Percentiles rank a stretch among this genome's conserved stretches.
Evolutionary conservation across 2,888 invertebrate species (phyloP).

Genomic region (Drosophila algonquin): DNA sequence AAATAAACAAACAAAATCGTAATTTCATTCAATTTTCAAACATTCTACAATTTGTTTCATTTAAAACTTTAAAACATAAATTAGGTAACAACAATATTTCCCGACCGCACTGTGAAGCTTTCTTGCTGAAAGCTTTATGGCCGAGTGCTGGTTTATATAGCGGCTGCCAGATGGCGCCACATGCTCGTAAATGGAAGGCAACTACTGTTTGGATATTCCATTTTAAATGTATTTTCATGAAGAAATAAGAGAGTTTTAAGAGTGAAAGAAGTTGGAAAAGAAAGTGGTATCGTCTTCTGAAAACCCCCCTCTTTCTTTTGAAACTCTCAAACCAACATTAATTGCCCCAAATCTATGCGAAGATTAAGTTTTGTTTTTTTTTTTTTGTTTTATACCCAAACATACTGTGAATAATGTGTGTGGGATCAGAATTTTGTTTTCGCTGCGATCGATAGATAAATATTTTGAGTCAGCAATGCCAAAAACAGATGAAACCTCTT

Average conservation of each 20-base stretch:
- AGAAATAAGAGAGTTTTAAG: background rate
- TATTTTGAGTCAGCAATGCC: constrained; percentile 59
- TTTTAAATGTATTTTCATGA: background rate
- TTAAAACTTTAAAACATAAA: background rate
- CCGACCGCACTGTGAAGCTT: constrained; percentile 60
- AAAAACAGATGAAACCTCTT: constrained; percentile 39
- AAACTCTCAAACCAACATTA: background rate
- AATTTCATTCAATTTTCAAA: background rate
- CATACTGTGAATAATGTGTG: constrained; percentile 9
- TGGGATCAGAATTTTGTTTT: constrained; percentile 20
- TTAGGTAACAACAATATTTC: constrained; percentile 21
- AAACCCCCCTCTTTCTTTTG: background rate
- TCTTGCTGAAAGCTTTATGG: constrained; percentile 40
- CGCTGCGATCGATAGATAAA: constrained; percentile 48
- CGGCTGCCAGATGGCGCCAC: constrained; percentile 45
- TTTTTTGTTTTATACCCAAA: background rate
- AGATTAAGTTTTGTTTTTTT: background rate
- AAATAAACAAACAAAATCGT: background rate
- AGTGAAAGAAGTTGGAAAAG: background rate
- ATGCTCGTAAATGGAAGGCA: background rate
- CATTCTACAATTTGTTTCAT: background rate
- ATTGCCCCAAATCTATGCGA: background rate
- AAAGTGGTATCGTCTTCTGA: background rate
- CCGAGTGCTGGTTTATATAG: background rate
- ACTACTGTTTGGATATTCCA: background rate